Conservation (phyloP, 2,797 vertebrate species). For the Austrolebias charrua region DNA sequence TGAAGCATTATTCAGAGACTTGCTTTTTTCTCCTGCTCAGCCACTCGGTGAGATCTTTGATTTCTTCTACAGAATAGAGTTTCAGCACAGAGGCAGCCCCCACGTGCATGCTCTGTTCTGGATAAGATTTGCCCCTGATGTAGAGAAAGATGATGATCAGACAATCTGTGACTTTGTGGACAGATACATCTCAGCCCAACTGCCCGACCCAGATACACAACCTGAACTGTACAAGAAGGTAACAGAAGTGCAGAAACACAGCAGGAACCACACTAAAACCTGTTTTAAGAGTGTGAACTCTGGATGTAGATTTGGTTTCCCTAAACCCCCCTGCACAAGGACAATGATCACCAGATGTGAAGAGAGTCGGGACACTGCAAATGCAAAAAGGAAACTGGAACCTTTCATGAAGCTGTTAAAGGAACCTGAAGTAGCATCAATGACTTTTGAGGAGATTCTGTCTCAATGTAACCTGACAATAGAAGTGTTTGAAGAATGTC, state of each 20-base stretch:
- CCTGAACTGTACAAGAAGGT: slow-evolving; percentile 34
- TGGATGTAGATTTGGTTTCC: too few species aligned
- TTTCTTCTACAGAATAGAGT: slow-evolving; percentile 15
- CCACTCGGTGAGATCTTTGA: neutral
- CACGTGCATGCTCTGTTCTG: slow-evolving; percentile 15
- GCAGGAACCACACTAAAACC: too few species aligned
- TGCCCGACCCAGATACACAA: slow-evolving; percentile 17
- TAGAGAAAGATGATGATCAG: slow-evolving; percentile 17
- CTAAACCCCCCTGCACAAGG: too few species aligned
- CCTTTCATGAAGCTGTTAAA: too few species aligned
- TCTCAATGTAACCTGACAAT: too few species aligned
- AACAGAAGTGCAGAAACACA: slow-evolving; percentile 22
- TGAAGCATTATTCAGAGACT: slow-evolving; percentile 5
- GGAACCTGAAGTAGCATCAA: too few species aligned
- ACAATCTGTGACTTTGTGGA: slow-evolving; percentile 19
- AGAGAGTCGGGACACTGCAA: too few species aligned
- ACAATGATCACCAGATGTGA: too few species aligned
- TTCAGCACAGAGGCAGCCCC: slow-evolving; percentile 26
- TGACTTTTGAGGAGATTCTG: too few species aligned
- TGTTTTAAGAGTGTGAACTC: too few species aligned
- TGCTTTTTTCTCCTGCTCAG: neutral
- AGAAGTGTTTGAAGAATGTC: too few species aligned
- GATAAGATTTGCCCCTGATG: neutral
- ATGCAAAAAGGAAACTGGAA: too few species aligned
- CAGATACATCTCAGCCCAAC: slow-evolving; percentile 27